phyloP scores from a whole-genome alignment of 2,888 invertebrate species.

The Chesias legatella region DNA sequence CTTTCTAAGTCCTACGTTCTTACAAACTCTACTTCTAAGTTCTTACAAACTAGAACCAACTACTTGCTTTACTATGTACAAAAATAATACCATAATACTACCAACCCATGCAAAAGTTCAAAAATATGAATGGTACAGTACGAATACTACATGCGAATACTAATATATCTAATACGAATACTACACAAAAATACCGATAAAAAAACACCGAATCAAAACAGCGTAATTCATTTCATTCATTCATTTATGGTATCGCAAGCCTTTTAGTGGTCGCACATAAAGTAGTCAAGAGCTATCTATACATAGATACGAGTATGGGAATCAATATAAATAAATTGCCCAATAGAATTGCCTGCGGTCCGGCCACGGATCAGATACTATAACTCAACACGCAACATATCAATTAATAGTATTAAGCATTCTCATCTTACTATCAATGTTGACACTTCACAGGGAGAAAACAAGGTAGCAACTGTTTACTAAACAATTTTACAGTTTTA shows the following conservation, averaged over 20 bases:
- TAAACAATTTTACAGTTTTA: too few relatives aligned
- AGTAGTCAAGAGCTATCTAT: conserved; percentile 54
- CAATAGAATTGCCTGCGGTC: conserved; percentile 66
- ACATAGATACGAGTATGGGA: conserved; percentile 59
- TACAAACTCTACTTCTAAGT: too few relatives aligned
- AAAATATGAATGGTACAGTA: too few relatives aligned
- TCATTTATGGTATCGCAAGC: conserved; percentile 26
- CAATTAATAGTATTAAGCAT: conserved; percentile 72
- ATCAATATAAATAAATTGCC: conserved; percentile 74
- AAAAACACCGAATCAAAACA: conserved; percentile 8
- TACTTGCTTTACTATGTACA: too few relatives aligned
- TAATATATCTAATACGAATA: too few relatives aligned
- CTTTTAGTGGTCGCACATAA: conserved; percentile 45
- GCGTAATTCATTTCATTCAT: conserved; percentile 25
- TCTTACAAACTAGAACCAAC: too few relatives aligned
- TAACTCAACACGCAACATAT: conserved; percentile 73
- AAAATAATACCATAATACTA: too few relatives aligned
- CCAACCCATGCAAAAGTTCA: too few relatives aligned
- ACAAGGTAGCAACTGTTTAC: too few relatives aligned
- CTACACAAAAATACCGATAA: conserved; percentile 3
- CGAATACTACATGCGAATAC: too few relatives aligned
- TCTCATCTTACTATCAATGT: conserved; percentile 37
- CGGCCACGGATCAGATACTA: conserved; percentile 60
- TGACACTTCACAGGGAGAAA: too few relatives aligned
- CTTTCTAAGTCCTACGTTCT: too few relatives aligned